Evolutionary conservation across 2,888 invertebrate species (phyloP), one percentile per base, ranked within the genome.

Genomic region (Drosophila ezoana): DNA sequence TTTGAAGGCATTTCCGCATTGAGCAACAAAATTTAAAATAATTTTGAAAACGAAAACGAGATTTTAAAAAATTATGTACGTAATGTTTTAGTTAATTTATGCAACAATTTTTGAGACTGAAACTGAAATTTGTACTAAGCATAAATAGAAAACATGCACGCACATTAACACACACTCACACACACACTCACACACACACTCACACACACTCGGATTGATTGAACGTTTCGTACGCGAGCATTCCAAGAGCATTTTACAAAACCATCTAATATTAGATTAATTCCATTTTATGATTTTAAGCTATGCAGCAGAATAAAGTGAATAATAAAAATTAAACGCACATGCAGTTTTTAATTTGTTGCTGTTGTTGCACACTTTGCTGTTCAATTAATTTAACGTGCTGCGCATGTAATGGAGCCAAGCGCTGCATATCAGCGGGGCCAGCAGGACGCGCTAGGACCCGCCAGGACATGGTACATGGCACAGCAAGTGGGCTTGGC

Each of bases 381-480:
- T 72, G 86, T 88, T 88, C 83, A 88, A 84, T 88, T 84, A 84
- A 84, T 84, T 86, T 88, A 84, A 84, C 83, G 87, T 89, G 83
- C 74, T 75, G 73, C 68, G 70, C 83, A 72, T 87, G 83, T 88
- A 82, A 72, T 70, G 59, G 63, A 69, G 65, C 56, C 63, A 69
- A 72, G 62, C 67, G 63, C 76, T 76, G 85, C 86, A 87, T 67
- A 87, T 64, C 23, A 23, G 1, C 23, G 4, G 23, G 5, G 23
- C 23, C 82, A 70, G 77, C 76, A 62, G 65, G 69, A 62, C 54
- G 52, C 40, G 13, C 4, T 40, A 62, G 64, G 48, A 66, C 44
- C 4, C 35, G 23, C 14, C 56, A 70, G 71, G 68, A 68, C 62
- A 53, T 60, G 56, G 48, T 47, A 41, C 51, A 58, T 44, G 41